Base-by-base conservation (phyloP, 2,888 invertebrate genomes). In the Drosophila leonis region DNA sequence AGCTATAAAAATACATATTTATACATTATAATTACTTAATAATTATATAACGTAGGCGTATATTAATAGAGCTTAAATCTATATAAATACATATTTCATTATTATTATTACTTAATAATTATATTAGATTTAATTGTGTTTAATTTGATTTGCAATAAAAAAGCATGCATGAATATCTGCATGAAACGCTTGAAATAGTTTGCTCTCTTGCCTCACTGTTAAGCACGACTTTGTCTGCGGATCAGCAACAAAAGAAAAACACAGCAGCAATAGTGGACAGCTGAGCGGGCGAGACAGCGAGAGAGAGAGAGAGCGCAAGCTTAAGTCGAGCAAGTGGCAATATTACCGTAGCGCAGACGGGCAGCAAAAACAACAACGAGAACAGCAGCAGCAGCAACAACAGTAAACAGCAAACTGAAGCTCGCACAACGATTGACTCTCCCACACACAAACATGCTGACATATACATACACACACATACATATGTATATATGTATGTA, bases 291-390 rank as follows among this genome's bases (percentile, higher is more conserved):
- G 61, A 61, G 68, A 42, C 37, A 42, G 27, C 15, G 65, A 48
- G 71, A 37, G 61, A 46, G 31, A 18, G 66, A 44, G 69, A 39
- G 64, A 29, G 44, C 48, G 42, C 41, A 20, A 70, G 72, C 67
- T 69, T 72, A 64, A 75, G 52, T 64, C 60, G 65, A 75, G 84
- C 88, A 84, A 88, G 89, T 84, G 84, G 89, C 87, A 87, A 83
- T 89, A 84, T 83, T 87, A 89, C 63, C 59, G 62, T 55, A 76
- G 20, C 61, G 75, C 71, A 49, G 65, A 39, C 72, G 64, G 54
- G 15, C 41, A 64, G 15, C 56, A 57, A 64, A 24, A 54, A 54
- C 55, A 56, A 41, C 49, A 60, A 54, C 31, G 51, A 39, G 13
- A 52, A 57, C 20, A 35, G 8, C 33, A 57, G 13, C 39, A 57